Conservation (phyloP, 2,113 vertebrate species). For the Rhynchomys soricoides region DNA sequence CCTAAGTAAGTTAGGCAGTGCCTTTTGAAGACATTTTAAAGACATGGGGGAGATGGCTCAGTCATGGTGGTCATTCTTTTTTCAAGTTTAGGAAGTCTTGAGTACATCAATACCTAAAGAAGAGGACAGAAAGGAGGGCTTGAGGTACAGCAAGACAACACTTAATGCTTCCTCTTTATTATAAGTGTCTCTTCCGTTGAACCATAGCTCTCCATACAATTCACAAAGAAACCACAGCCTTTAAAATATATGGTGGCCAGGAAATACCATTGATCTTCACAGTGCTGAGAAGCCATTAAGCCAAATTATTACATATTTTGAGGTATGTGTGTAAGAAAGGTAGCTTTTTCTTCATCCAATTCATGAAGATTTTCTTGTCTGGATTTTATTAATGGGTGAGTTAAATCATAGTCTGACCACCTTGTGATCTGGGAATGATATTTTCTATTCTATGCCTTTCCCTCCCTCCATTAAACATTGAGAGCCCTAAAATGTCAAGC, state of each 20-base stretch:
- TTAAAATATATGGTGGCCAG: not conserved
- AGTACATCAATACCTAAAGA: not conserved
- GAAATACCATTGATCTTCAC: not conserved
- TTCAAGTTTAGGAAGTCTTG: not conserved
- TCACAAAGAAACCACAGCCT: not conserved
- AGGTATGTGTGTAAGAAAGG: not conserved
- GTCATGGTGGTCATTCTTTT: not conserved
- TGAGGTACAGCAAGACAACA: not conserved
- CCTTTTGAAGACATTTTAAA: not conserved
- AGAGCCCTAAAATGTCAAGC: not conserved
- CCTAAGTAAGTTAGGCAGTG: not conserved
- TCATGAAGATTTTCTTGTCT: not conserved
- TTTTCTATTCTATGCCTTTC: not conserved
- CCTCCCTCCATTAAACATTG: not conserved
- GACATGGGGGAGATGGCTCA: not conserved
- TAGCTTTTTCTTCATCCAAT: not conserved
- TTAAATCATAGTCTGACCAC: not conserved
- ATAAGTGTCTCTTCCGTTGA: not conserved
- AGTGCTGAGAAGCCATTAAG: not conserved
- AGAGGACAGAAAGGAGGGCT: not conserved
- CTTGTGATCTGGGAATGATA: not conserved
- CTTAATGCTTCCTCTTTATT: not conserved
- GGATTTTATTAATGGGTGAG: not conserved
- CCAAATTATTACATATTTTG: not conserved
- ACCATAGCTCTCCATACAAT: not conserved